These are phyloP conservation scores for Cherax quadricarinatus DNA, from an alignment of 1,140 invertebrate genomes.

Conservation along the genomic window DNA sequence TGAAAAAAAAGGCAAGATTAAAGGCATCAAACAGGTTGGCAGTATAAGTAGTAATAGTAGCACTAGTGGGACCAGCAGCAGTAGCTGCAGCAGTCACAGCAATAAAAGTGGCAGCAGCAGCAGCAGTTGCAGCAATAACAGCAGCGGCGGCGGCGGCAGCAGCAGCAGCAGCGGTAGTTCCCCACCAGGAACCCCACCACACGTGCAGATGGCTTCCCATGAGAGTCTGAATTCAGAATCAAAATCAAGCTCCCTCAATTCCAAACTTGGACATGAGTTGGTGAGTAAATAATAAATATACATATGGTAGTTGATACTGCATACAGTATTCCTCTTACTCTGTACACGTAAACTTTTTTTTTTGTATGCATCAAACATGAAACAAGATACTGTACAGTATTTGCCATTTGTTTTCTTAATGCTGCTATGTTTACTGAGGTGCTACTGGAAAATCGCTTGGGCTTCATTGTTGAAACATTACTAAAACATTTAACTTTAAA, in stretches of 20 bases:
- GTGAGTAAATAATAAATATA: conserved; percentile 78
- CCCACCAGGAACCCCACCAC: conserved; percentile 45
- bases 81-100: conserved; percentile 29
- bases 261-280: conserved; percentile 85
- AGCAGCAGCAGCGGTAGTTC: conserved; percentile 29
- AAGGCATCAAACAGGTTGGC: conserved; percentile 24
- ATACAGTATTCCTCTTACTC: background rate
- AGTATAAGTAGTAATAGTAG: conserved; percentile 48
- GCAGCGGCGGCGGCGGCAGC: conserved; percentile 29
- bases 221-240: conserved; percentile 88
- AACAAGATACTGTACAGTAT: too few relatives aligned
- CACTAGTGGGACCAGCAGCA: conserved; percentile 16
- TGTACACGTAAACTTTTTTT: too few relatives aligned
- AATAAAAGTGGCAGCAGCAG: background rate
- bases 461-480: too few relatives aligned
- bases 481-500: too few relatives aligned
- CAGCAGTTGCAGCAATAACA: background rate
- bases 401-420: too few relatives aligned
- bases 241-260: conserved; percentile 89
- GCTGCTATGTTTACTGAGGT: too few relatives aligned
- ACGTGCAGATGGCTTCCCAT: conserved; percentile 62
- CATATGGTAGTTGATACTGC: background rate
- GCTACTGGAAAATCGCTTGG: too few relatives aligned
- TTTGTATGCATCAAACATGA: too few relatives aligned
- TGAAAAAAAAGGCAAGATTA: conserved; percentile 48